Base-by-base conservation (phyloP, 2,797 vertebrate species). In the Hippocampus kuda region DNA sequence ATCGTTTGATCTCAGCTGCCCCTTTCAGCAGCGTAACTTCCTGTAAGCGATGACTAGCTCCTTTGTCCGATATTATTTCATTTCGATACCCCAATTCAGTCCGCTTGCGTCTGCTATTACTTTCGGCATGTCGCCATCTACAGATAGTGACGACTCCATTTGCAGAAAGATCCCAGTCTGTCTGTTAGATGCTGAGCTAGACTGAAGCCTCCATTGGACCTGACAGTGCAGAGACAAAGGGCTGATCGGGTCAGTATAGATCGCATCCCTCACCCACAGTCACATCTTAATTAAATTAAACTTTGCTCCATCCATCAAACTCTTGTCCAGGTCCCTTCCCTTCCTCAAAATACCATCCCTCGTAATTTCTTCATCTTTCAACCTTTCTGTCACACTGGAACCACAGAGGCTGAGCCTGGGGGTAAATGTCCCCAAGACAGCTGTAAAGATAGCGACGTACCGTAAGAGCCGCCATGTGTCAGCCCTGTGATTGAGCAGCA, bases 91-190 rank as follows among this genome's bases (percentile, higher is more conserved):
- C 11, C 56, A 16, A 57, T 57, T 57, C 56, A 57, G 11, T 27
- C 56, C 4, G 2, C 5, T 16, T 24, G 13, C 24, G 26, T 57
- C 56, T 27, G 15, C 27, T 57, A 7, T 57, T 30, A 15, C 26
- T 26, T 27, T 57, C 0, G 15, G 12, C 24, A 57, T 57, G 26
- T 57, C 26, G 12, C 24, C 24, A 27, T 84, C 77, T 75, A 70
- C 71, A 70, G 59, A 63, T 73, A 67, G 74, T 82, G 85, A 82
- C 80, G 69, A 68, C 73, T 72, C 49, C 75, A 59, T 82, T 71
- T 77, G 70, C 49, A 22, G 27, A 65, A 26, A 34, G 30, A 41
- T 10, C 3, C 38, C 59, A 26, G 34, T 69, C 61, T 34, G 46
- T 44, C 67, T 66, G 73, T 70, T 65, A 70, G 48, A 72, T 68